Evolutionary conservation across 2,888 invertebrate genomes (phyloP), one percentile per base, ranked within the genome.

Genomic region (Apamea epomidion): DNA sequence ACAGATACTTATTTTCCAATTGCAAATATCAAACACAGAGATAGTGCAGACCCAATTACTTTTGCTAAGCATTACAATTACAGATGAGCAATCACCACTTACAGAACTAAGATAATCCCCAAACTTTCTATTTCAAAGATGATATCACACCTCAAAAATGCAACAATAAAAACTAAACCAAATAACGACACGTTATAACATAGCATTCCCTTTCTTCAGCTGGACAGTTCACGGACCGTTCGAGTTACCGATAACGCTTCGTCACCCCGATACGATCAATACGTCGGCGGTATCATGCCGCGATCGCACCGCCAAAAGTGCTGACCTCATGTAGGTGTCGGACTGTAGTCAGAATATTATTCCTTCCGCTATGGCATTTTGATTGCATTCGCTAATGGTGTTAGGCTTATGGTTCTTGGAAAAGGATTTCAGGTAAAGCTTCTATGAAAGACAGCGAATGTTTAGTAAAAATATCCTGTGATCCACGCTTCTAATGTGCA

Each of bases 231-330:
- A 94, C 90, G 94, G 93, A 91, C 92, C 91, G 94, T 94, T 94
- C 93, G 92, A 94, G 94, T 95, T 93, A 93, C 90, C 93, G 93
- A 95, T 96, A 95, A 90, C 92, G 96, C 96, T 86, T 89, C 92
- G 97, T 97, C 97, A 97, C 91, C 85, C 91, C 93, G 97, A 96
- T 96, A 94, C 88, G 95, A 96, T 97, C 97, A 95, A 96, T 96
- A 94, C 89, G 94, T 93, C 92, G 94, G 91, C 93, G 93, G 96
- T 96, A 96, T 97, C 97, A 96, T 93, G 95, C 94, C 94, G 96
- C 95, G 96, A 97, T 96, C 97, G 96, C 94, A 78, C 95, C 94
- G 92, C 91, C 79, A 92, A 95, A 95, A 94, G 92, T 95, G 97
- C 96, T 96, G 95, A 96, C 94, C 92, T 97, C 97, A 97, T 90